Base-by-base conservation (phyloP, 2,888 invertebrate species). In the Hyposoter dolosus region DNA sequence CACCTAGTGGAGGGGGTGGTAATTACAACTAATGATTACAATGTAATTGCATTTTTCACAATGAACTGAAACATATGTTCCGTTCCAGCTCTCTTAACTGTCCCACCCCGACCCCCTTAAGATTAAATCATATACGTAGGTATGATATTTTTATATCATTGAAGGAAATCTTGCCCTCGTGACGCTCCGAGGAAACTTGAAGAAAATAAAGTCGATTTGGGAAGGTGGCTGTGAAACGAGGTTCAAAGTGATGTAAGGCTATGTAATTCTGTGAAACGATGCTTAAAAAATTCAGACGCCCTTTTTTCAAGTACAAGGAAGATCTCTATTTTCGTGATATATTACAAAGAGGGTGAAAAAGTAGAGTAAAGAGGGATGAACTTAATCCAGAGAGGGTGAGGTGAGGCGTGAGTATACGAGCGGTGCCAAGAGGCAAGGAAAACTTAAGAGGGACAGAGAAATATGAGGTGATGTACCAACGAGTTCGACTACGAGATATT, bases 401-500 rank as follows among this genome's bases (percentile, higher is more conserved):
- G 23, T 10, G 60, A 47, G 15, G 32, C 28, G 56, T 77, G 60
- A 77, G 65, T 65, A 60, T 60, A 19, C 66, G 72, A 53, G 77
- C 71, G 35, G 66, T 45, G 60, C 63, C 50, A 60, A 69, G 56
- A 43, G 53, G 69, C 15, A 47, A 45, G 75, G 56, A 47, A 45
- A 50, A 5, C 43, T 35, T n/a, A 28, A 65, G 68, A 60, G 63
- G 32, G 63, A 32, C 10, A 71, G 32, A 69, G 40, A 68, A 32
- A 63, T 78, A 69, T 43, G 82, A 79, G 76, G 74, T 84, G 74
- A 81, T 79, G 79, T 75, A 69, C 60, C 65, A 68, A 50, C 69
- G 72, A 66, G 68, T 80, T 85, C 76, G 80, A 81, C 83, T 69
- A 68, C 79, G 82, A 80, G 75, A 84, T 86, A 88, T 89, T 88